Percentiles rank a stretch among this genome's conserved stretches.
phyloP scores from a whole-genome alignment of 1,140 invertebrate genomes.

The Sinonovacula constricta region DNA sequence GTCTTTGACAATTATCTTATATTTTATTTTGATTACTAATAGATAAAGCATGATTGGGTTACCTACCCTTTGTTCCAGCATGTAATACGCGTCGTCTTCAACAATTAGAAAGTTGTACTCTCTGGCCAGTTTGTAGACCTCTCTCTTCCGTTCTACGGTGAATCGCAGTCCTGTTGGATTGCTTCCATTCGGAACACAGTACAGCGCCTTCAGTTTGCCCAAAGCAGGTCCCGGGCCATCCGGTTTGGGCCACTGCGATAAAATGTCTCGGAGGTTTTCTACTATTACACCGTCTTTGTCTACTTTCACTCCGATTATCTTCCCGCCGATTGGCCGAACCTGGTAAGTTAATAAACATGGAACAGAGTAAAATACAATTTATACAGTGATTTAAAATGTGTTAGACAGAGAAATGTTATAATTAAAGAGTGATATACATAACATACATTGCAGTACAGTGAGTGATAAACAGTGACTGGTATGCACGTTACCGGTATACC shows the following conservation, averaged over 20 bases:
- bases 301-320: conserved; percentile 16
- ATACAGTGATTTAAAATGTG: no score
- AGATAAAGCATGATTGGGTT: no score
- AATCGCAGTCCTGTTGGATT: conserved; percentile 87
- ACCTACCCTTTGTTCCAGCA: conserved; percentile 81
- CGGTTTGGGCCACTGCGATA: conserved; percentile 60
- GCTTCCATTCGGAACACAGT: conserved; percentile 82
- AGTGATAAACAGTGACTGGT: no score
- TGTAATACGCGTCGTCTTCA: conserved; percentile 90
- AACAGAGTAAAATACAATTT: no score
- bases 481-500: no score
- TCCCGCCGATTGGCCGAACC: conserved; percentile 19
- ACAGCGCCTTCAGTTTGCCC: conserved; percentile 77
- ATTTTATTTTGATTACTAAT: no score
- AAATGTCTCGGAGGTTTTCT: conserved; percentile 24
- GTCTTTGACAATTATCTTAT: no score
- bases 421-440: no score
- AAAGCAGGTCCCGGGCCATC: conserved; percentile 48
- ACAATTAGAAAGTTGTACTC: conserved; percentile 87
- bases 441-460: no score
- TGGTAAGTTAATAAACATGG: no score
- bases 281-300: conserved; percentile 52
- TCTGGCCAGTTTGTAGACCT: conserved; percentile 86
- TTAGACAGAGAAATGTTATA: no score
- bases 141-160: conserved; percentile 82